A percentile compares a stretch with the other conserved stretches of the same genome.
phyloP scores from a whole-genome alignment of 2,797 vertebrate species.

The Argya squamiceps region DNA sequence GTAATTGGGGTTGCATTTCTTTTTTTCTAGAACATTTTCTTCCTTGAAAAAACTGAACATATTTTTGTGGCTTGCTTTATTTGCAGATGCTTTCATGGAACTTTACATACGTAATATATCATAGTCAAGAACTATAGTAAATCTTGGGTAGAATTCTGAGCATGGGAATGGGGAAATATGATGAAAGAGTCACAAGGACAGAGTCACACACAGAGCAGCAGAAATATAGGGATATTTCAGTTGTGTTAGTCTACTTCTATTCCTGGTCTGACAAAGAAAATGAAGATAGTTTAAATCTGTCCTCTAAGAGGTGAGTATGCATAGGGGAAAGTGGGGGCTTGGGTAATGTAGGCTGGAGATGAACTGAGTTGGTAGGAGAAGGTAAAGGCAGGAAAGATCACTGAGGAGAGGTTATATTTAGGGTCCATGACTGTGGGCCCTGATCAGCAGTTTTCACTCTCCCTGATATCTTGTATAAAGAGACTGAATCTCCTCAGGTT shows the following conservation, averaged over 20 bases:
- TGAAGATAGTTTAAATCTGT: neutral
- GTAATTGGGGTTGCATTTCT: neutral
- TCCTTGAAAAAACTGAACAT: neutral
- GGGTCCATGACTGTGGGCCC: neutral
- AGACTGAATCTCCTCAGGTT: neutral
- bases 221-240: neutral
- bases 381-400: neutral
- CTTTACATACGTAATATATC: neutral
- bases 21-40: neutral
- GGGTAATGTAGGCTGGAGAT: neutral
- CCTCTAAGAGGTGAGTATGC: neutral
- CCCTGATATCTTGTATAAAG: neutral
- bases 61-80: neutral
- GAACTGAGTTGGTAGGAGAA: neutral
- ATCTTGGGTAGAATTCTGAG: neutral
- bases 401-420: neutral
- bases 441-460: neutral
- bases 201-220: neutral
- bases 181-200: neutral
- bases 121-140: neutral
- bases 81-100: neutral
- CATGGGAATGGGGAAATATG: neutral
- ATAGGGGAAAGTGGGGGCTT: rapidly evolving
- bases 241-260: neutral
- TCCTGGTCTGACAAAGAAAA: neutral